Evolutionary conservation across 1,140 invertebrate species (phyloP).

Genomic region (Trichomalopsis sarcophagae): DNA sequence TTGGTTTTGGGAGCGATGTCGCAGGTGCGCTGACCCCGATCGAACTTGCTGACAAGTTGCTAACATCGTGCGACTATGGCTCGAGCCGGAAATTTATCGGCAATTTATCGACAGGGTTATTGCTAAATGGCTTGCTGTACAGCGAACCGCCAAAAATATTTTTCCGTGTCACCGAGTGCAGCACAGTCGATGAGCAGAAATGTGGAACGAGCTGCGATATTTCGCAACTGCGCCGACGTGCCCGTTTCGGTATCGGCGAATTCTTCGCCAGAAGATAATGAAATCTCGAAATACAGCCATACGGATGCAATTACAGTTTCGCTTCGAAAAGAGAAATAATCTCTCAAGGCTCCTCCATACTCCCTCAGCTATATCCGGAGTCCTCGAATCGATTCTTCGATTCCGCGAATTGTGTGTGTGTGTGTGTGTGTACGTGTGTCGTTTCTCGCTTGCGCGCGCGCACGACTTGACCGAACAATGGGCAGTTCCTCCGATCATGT

Average conservation of each 20-base stretch:
- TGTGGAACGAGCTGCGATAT: background rate
- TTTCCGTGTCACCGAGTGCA: background rate
- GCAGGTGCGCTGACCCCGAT: background rate
- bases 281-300: background rate
- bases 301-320: background rate
- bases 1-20: background rate
- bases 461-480: constrained; percentile 33
- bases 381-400: constrained; percentile 44
- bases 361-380: constrained; percentile 29
- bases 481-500: constrained; percentile 5
- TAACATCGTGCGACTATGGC: background rate
- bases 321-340: background rate
- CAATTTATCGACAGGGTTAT: background rate
- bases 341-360: background rate
- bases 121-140: background rate
- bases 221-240: too few relatives aligned
- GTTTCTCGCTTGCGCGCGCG: background rate
- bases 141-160: background rate
- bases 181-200: too few relatives aligned
- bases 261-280: too few relatives aligned
- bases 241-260: too few relatives aligned
- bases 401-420: constrained; percentile 24
- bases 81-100: background rate
- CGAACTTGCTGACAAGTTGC: background rate
- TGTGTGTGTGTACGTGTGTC: background rate